These are phyloP conservation scores for Diaphora mendica DNA, from an alignment of 2,888 invertebrate genomes.

Conservation along the genomic window DNA sequence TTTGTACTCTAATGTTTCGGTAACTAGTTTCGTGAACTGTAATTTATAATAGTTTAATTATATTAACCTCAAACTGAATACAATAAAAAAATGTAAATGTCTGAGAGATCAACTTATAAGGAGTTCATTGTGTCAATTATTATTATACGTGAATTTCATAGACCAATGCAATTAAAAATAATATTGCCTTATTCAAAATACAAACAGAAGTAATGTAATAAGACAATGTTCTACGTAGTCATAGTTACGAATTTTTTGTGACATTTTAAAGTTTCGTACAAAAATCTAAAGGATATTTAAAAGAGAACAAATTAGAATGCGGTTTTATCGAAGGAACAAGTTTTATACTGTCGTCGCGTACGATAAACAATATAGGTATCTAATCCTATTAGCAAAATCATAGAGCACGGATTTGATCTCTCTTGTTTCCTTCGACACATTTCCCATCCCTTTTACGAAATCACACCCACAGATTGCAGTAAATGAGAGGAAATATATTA, in stretches of 20 bases:
- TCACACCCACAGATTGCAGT: no score
- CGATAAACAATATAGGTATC: no score
- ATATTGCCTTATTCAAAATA: neutral
- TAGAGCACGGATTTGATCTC: no score
- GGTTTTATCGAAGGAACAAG: no score
- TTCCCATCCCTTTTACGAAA: no score
- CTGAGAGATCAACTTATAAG: neutral
- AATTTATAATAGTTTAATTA: neutral
- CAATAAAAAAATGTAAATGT: neutral
- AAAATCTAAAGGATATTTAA: neutral
- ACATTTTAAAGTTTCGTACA: neutral
- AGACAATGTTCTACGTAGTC: neutral
- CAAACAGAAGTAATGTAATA: neutral
- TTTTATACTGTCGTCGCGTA: no score
- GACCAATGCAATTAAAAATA: neutral
- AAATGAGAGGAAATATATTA: no score
- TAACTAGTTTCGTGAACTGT: neutral
- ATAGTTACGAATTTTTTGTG: neutral
- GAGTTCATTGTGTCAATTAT: neutral
- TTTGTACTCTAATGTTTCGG: neutral
- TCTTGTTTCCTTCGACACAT: no score
- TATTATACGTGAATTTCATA: neutral
- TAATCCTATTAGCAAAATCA: no score
- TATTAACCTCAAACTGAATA: neutral
- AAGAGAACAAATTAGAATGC: no score